These are phyloP conservation scores for Dermolepida albohirtum DNA, from an alignment of 2,888 invertebrate genomes.

Conservation along the genomic window DNA sequence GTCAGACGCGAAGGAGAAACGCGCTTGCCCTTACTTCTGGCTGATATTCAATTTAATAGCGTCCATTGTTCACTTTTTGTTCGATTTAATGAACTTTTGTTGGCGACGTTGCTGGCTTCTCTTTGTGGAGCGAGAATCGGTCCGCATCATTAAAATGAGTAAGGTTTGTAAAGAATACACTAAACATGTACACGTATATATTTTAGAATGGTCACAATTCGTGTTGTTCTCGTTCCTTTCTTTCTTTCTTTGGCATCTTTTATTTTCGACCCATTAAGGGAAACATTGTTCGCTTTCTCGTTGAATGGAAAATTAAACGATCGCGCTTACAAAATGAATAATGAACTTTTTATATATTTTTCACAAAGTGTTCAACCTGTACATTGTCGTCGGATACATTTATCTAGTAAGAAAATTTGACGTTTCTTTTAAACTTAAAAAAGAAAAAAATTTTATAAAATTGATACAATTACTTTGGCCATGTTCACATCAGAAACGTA, in stretches of 20 bases:
- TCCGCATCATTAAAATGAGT: slow-evolving; percentile 36
- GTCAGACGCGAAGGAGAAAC: slow-evolving; percentile 14
- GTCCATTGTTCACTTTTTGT: slow-evolving; percentile 44
- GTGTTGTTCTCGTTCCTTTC: slow-evolving; percentile 7
- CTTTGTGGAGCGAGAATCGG: slow-evolving; percentile 17
- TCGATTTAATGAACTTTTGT: slow-evolving; percentile 39
- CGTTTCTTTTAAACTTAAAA: no score
- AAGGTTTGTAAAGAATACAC: slow-evolving; percentile 29
- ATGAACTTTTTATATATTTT: neutral
- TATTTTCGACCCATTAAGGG: slow-evolving; percentile 15
- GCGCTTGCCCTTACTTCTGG: slow-evolving; percentile 7
- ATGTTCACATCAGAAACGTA: no score
- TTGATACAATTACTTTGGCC: no score
- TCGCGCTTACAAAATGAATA: slow-evolving; percentile 9
- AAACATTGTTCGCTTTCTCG: slow-evolving; percentile 5
- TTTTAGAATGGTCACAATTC: slow-evolving; percentile 23
- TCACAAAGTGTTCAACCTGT: no score
- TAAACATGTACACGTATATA: slow-evolving; percentile 27
- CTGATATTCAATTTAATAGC: slow-evolving; percentile 44
- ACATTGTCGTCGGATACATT: no score
- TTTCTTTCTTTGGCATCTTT: neutral
- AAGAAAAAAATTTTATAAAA: no score
- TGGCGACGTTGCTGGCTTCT: slow-evolving; percentile 29
- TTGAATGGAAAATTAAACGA: slow-evolving; percentile 24
- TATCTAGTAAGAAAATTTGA: no score